phyloP scores from a whole-genome alignment of 2,797 vertebrate genomes.

The Poecilia velifera region DNA sequence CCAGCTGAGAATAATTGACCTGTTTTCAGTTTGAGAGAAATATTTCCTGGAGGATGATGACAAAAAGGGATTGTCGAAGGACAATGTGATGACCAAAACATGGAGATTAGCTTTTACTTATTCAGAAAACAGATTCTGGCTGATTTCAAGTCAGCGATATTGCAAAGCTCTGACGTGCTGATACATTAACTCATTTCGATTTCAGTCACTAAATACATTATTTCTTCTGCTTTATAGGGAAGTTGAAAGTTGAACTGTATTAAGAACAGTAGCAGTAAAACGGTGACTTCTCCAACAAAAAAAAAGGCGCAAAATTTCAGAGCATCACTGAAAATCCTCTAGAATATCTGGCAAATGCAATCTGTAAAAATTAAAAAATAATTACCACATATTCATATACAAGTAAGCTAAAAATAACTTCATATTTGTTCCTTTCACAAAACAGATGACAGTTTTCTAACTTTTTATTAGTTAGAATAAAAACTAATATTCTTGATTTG shows the following conservation, averaged over 20 bases:
- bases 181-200: not conserved
- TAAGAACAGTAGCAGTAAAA: not conserved
- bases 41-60: not conserved
- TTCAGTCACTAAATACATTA: not conserved
- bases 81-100: not conserved
- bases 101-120: not conserved
- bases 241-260: not conserved
- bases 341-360: not conserved
- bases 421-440: not conserved
- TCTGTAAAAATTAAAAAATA: not conserved
- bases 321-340: not conserved
- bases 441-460: not conserved
- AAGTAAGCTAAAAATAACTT: not conserved
- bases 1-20: slow-evolving; percentile 8
- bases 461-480: not conserved
- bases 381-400: too few species aligned
- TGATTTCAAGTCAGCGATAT: not conserved
- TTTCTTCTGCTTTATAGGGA: not conserved
- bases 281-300: not conserved
- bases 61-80: slow-evolving; percentile 1
- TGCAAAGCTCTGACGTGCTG: not conserved
- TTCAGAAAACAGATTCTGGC: not conserved
- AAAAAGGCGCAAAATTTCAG: not conserved
- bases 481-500: too few species aligned
- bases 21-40: not conserved